Base-by-base conservation (phyloP, 2,888 invertebrate species). In the Mythimna impura region DNA sequence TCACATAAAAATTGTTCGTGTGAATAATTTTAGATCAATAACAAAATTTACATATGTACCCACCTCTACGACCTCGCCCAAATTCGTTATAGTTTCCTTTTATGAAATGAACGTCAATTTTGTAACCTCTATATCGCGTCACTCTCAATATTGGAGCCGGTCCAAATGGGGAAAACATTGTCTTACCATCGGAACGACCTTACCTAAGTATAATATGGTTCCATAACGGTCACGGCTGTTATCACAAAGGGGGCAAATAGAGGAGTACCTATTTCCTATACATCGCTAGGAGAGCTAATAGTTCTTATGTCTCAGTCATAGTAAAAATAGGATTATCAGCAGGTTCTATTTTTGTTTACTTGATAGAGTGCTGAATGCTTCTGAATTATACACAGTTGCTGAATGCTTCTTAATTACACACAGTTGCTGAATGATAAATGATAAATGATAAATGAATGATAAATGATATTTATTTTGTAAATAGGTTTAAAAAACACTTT, bases 111-210 rank as follows among this genome's bases (percentile, higher is more conserved):
- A 65, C 34, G n/a, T 67, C 55, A 43, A 34, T 17, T 34, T 30
- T 63, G 83, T 55, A 79, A 84, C 85, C 63, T 84, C 72, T 73
- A 71, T 54, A 34, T 62, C 17, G 47, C 12, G 71, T 86, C 86
- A 12, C 22, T 52, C 58, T 73, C 61, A 64, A 67, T 70, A 75
- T 84, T 84, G 84, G 84, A 86, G 30, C 63, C 20, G 61, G 55
- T 84, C 84, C 84, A 86, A 84, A 84, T 79, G 71, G 73, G 67
- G 64, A 79, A 85, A 84, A 85, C 83, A 84, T 86, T 84, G 84
- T 84, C 87, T 85, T 85, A 78, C 73, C 78, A 84, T 72, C 71
- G 82, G 71, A 75, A 84, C 77, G 85, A 81, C 71, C 69, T 73
- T 68, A 81, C 75, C 78, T 78, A 86, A 71, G 71, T 76, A 84